A percentile compares a stretch with the other conserved stretches of the same genome.
These are phyloP conservation scores for Coregonus sp. DNA, from an alignment of 2,797 vertebrate genomes.

Conservation along the genomic window DNA sequence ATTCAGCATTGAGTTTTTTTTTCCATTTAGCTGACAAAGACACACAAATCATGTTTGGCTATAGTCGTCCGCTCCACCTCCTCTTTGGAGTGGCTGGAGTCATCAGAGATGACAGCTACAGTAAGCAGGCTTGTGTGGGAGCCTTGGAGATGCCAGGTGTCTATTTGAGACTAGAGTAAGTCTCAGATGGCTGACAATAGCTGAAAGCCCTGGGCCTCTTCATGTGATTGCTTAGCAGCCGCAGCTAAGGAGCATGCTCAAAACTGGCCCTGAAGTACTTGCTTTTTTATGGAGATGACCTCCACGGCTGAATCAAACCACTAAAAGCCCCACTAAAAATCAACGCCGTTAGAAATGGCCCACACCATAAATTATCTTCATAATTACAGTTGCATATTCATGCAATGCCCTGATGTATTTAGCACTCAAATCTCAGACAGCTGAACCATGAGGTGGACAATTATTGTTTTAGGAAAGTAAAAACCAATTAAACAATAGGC, in stretches of 20 bases:
- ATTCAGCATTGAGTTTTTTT: background rate
- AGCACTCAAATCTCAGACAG: too few species aligned
- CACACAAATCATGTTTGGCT: background rate
- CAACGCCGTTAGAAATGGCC: background rate
- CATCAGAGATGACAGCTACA: background rate
- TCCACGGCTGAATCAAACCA: slow-evolving; percentile 47
- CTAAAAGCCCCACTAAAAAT: slow-evolving; percentile 25
- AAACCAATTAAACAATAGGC: too few species aligned
- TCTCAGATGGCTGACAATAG: slow-evolving; percentile 28
- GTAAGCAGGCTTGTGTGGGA: slow-evolving; percentile 10
- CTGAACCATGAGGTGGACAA: too few species aligned
- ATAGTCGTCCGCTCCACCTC: too few species aligned
- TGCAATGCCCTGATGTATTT: too few species aligned
- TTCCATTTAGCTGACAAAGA: background rate
- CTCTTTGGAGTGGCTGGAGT: background rate
- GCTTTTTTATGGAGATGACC: slow-evolving; percentile 36
- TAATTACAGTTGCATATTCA: background rate
- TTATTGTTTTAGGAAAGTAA: too few species aligned
- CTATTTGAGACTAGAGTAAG: slow-evolving; percentile 27
- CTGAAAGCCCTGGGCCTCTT: slow-evolving; percentile 11
- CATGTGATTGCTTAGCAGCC: slow-evolving; percentile 65
- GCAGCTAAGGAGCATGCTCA: slow-evolving; percentile 69
- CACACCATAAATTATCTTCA: slow-evolving; percentile 1
- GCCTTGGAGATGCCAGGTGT: slow-evolving; percentile 30
- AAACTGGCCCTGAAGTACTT: slow-evolving; percentile 55